phyloP scores from a whole-genome alignment of 1,140 invertebrate genomes.

The Ectropis grisescens region DNA sequence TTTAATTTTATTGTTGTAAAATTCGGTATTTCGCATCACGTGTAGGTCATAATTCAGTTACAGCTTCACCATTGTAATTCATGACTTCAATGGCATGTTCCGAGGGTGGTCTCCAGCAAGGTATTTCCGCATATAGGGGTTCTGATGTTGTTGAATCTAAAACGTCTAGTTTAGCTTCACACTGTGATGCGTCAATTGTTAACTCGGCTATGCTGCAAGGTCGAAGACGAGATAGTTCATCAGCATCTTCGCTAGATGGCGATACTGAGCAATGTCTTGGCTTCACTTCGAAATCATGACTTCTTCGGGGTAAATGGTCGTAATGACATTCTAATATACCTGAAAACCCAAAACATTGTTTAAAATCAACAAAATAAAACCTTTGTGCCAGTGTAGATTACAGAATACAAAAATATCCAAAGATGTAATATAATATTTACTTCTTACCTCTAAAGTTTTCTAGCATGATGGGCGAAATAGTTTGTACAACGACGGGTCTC shows the following conservation, averaged over 20 bases:
- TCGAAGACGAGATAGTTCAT: slow-evolving; percentile 30
- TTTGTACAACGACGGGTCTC: slow-evolving; percentile 60
- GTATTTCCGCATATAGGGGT: slow-evolving; percentile 65
- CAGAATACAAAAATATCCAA: too few relatives aligned
- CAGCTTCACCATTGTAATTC: slow-evolving; percentile 56
- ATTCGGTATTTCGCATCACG: too few relatives aligned
- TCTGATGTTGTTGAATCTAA: slow-evolving; percentile 50
- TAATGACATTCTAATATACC: slow-evolving; percentile 67
- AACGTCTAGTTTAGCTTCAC: slow-evolving; percentile 47
- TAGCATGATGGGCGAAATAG: slow-evolving; percentile 64
- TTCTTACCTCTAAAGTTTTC: slow-evolving; percentile 67
- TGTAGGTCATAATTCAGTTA: slow-evolving; percentile 65
- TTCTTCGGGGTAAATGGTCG: slow-evolving; percentile 54
- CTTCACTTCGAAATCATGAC: slow-evolving; percentile 31
- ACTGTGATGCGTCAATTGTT: slow-evolving; percentile 54
- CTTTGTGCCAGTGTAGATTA: too few relatives aligned
- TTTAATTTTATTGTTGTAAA: too few relatives aligned
- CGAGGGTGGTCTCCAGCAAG: slow-evolving; percentile 54
- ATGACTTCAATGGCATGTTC: slow-evolving; percentile 52
- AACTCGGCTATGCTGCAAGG: slow-evolving; percentile 34
- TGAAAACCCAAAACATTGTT: slow-evolving; percentile 21
- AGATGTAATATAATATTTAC: too few relatives aligned
- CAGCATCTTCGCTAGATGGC: slow-evolving; percentile 40
- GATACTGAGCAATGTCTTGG: slow-evolving; percentile 26
- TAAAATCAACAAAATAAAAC: slow-evolving; percentile 2